Evolutionary conservation across 2,113 vertebrate species (phyloP).

Genomic region (Epinephelus cyanopodus): DNA sequence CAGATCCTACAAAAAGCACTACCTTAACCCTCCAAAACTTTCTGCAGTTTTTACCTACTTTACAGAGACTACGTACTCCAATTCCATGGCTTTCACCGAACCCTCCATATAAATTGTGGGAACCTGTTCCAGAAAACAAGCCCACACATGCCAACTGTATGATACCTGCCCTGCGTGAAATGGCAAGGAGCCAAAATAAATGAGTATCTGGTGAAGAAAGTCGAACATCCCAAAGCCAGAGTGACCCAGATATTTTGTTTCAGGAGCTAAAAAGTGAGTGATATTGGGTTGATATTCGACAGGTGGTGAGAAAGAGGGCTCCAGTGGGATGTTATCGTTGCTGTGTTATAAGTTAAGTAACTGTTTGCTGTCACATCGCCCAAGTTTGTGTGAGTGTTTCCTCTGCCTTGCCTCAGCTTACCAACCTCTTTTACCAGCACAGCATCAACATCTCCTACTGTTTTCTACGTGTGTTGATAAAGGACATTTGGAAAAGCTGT

Average conservation of each 20-base stretch:
- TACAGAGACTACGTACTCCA: not conserved
- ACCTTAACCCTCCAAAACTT: not conserved
- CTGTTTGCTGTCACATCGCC: not conserved
- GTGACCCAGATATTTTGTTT: slow-evolving; percentile 29
- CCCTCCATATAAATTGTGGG: slow-evolving; percentile 29
- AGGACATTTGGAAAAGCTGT: slow-evolving; percentile 59
- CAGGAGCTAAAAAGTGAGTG: not conserved
- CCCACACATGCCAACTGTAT: slow-evolving; percentile 28
- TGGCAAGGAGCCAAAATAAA: slow-evolving; percentile 23
- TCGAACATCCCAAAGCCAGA: slow-evolving; percentile 11
- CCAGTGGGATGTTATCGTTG: not conserved
- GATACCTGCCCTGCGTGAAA: slow-evolving; percentile 35
- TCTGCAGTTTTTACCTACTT: not conserved
- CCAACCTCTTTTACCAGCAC: not conserved
- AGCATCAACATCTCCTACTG: not conserved
- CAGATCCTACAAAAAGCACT: not conserved
- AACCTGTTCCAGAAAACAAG: slow-evolving; percentile 30
- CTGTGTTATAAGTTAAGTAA: not conserved
- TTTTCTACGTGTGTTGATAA: slow-evolving; percentile 34
- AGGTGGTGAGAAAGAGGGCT: slow-evolving; percentile 1
- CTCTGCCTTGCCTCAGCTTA: not conserved
- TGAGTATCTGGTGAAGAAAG: slow-evolving; percentile 5
- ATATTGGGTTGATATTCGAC: not conserved
- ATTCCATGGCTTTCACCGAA: not conserved
- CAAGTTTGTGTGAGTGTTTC: not conserved